These are phyloP conservation scores for Sympetrum striolatum DNA, from an alignment of 2,888 invertebrate genomes.

Conservation along the genomic window DNA sequence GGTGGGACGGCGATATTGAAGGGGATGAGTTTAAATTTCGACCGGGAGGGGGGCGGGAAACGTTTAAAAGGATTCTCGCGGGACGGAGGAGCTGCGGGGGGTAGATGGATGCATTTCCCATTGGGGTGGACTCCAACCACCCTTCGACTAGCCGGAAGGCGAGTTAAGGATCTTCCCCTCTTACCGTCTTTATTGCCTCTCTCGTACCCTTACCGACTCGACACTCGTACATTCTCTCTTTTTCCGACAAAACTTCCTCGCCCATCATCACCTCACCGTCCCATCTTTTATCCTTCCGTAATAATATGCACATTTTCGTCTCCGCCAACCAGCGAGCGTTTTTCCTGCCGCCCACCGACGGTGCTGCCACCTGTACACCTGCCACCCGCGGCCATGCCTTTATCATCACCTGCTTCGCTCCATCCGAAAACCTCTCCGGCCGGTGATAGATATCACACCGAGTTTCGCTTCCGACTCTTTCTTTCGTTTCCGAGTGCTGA, in stretches of 20 bases:
- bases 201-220: not conserved
- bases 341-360: not conserved
- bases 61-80: constrained; percentile 36
- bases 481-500: not conserved
- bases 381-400: not conserved
- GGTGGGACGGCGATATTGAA: not conserved
- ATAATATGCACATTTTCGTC: not conserved
- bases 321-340: not conserved
- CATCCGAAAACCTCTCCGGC: not conserved
- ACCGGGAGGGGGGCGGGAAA: not conserved
- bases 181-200: not conserved
- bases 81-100: not conserved
- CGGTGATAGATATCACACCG: not conserved
- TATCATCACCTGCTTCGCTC: not conserved
- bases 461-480: not conserved
- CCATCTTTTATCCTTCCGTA: not conserved
- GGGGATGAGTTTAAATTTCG: constrained; percentile 8
- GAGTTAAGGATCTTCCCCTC: not conserved
- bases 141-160: not conserved
- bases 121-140: not conserved
- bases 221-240: not conserved
- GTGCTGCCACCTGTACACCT: not conserved
- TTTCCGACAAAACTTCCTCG: not conserved
- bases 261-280: not conserved
- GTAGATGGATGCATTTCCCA: not conserved